Conservation (phyloP, 1,140 invertebrate genomes). For the Triops longicaudatus region DNA sequence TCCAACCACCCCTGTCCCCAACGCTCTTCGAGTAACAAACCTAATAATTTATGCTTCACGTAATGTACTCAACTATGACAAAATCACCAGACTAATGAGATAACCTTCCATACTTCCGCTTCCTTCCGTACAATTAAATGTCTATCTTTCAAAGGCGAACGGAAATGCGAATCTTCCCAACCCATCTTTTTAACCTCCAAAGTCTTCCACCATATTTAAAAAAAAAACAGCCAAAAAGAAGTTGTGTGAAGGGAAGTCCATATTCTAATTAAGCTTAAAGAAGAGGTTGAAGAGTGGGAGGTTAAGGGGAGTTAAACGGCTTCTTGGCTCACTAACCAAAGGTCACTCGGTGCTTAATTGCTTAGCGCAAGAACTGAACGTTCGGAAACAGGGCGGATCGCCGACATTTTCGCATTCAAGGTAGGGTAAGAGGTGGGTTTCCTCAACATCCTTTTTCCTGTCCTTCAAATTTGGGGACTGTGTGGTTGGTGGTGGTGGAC, state of each 20-base stretch:
- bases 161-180: too few species aligned
- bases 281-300: neutral
- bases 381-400: neutral
- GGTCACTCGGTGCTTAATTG: neutral
- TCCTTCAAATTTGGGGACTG: neutral
- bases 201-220: neutral
- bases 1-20: too few species aligned
- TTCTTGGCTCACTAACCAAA: neutral
- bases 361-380: neutral
- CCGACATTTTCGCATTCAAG: neutral
- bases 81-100: conserved; percentile 16
- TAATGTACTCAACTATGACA: neutral
- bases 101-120: too few species aligned
- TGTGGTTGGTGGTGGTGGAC: too few species aligned
- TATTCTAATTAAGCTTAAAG: neutral
- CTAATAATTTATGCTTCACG: too few species aligned
- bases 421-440: neutral
- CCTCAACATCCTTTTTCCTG: neutral
- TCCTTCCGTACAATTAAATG: too few species aligned
- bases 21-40: too few species aligned
- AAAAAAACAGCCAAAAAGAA: neutral
- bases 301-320: neutral
- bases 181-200: neutral
- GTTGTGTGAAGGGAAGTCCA: neutral
- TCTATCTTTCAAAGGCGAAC: too few species aligned